These are phyloP conservation scores for Agrotis clavis DNA, from an alignment of 2,888 invertebrate genomes.

Conservation along the genomic window DNA sequence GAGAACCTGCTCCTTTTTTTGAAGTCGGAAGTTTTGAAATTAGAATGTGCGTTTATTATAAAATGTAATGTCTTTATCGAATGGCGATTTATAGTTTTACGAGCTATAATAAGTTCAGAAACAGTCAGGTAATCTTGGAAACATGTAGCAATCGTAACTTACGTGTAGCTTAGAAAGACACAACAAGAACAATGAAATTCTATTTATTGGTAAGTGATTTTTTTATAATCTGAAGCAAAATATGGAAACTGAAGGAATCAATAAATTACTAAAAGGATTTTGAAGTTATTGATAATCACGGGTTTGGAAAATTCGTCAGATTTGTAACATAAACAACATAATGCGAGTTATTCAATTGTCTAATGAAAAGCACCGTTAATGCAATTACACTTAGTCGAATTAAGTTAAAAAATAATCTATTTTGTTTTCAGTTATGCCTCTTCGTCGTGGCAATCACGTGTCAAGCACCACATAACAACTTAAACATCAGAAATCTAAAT, in stretches of 20 bases:
- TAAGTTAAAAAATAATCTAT: too few relatives aligned
- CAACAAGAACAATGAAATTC: constrained; percentile 18
- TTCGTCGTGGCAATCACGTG: constrained; percentile 1
- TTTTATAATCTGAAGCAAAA: neutral
- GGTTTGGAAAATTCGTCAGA: too few relatives aligned
- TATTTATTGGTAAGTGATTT: constrained; percentile 22
- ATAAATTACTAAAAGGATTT: too few relatives aligned
- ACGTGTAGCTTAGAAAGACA: neutral
- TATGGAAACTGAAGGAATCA: too few relatives aligned
- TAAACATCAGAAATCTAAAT: neutral
- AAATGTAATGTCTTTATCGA: constrained; percentile 12
- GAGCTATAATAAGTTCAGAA: constrained; percentile 13
- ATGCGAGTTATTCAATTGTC: too few relatives aligned
- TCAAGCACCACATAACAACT: neutral
- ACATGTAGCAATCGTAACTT: neutral
- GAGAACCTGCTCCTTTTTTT: too few relatives aligned
- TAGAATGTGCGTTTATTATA: too few relatives aligned
- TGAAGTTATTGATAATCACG: too few relatives aligned
- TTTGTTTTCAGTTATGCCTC: constrained; percentile 29
- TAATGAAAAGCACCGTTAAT: too few relatives aligned
- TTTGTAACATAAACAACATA: too few relatives aligned
- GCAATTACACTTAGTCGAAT: too few relatives aligned
- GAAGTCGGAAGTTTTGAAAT: too few relatives aligned
- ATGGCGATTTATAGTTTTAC: constrained; percentile 23
- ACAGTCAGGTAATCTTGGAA: constrained; percentile 2